These are phyloP conservation scores for Artibeus lituratus DNA, from an alignment of 2,797 vertebrate species.

Conservation along the genomic window DNA sequence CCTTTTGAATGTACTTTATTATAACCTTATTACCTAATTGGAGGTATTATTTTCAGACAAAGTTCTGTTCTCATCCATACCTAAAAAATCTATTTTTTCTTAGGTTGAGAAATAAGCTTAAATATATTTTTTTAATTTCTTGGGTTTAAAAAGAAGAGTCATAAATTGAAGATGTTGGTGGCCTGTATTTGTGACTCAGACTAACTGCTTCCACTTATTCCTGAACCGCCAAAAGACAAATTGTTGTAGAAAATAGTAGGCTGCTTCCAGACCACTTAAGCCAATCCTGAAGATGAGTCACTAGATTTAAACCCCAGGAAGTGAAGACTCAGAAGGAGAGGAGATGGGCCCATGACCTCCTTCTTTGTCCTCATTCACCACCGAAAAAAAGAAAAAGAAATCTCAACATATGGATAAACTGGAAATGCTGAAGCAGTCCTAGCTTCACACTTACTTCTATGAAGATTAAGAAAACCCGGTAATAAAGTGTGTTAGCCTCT, in stretches of 20 bases:
- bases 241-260: not conserved
- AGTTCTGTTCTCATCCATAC: slow-evolving; percentile 23
- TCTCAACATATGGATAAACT: not conserved
- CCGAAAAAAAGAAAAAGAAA: not conserved
- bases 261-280: not conserved
- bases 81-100: not conserved
- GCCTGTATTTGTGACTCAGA: not conserved
- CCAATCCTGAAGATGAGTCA: slow-evolving; percentile 21
- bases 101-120: not conserved
- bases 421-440: not conserved
- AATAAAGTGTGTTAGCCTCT: not conserved
- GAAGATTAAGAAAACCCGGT: not conserved
- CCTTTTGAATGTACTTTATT: slow-evolving; percentile 19
- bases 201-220: slow-evolving; percentile 26
- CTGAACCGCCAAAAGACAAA: slow-evolving; percentile 41
- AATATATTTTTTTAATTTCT: not conserved
- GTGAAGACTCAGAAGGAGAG: not conserved
- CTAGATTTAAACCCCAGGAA: slow-evolving; percentile 51
- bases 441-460: not conserved
- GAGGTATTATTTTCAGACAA: slow-evolving; percentile 17
- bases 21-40: not conserved
- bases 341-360: not conserved
- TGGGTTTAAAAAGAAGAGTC: slow-evolving; percentile 27
- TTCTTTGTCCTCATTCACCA: not conserved
- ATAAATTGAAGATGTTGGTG: not conserved